Evolutionary conservation across 2,888 invertebrate genomes (phyloP), one percentile per base, ranked within the genome.

Genomic region (Lysandra bellargus): DNA sequence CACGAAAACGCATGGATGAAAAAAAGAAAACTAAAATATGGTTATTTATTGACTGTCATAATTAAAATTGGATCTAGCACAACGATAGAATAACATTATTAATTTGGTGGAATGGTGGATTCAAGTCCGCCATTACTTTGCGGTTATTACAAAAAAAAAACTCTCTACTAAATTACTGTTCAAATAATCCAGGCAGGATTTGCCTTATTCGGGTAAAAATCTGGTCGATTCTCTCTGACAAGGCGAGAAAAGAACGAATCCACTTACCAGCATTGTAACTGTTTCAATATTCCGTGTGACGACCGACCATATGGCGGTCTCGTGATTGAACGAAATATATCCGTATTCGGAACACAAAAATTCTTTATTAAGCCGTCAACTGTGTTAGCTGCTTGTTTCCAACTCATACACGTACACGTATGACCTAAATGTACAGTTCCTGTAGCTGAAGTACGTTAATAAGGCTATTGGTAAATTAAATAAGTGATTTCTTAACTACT

Each of bases 281-380:
- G 69, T 69, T 14, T 69, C 69, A 69, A 69, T 69, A 69, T 69
- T 69, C 69, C 33, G 69, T 69, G 69, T 33, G 30, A 33, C 69
- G 64, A 69, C 69, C 33, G 0, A 1, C 69, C 69, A 33, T 69
- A 33, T 69, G 69, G 69, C 69, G 69, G 69, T 69, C 33, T 33
- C 14, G 33, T 69, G 74, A 23, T 75, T 49, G 74, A 23, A 75
- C 44, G n/a, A 75, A 23, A 75, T 75, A 75, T 75, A 49, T 75
- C 53, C 75, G 44, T 69, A 69, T 69, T 69, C 69, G 14, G 69
- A 75, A 53, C 76, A 76, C 76, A 37, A 76, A 49, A 23, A 40
- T 75, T 69, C 49, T 53, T 76, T 49, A 49, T 76, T 30, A 76
- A 76, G 76, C 30, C 49, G 14, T 30, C 49, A 75, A 30, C 75